Evolutionary conservation across 2,113 vertebrate genomes (phyloP), one percentile per base, ranked within the genome.

Genomic region (Willisornis vidua): DNA sequence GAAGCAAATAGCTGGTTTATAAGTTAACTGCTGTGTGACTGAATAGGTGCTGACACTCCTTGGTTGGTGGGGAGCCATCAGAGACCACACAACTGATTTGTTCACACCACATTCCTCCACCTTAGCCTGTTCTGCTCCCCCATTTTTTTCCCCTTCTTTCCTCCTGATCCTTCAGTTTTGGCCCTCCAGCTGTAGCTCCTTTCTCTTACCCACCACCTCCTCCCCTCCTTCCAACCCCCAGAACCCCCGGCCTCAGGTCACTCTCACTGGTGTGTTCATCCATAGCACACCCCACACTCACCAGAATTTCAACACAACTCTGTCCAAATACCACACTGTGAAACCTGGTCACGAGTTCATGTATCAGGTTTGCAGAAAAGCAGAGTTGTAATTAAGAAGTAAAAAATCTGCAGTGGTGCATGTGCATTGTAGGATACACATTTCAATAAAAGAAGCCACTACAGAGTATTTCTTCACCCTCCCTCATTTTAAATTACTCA

Each of bases 81-180:
- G 49, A 59, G 58, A 22, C 51, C 46, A 19, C 43, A 26, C 29
- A 63, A 61, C 19, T 0, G 1, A n/a, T 51, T 46, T 46, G 15
- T 18, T 85, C 66, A 23, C 20, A 35, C 22, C n/a, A 41, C 39
- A 41, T 29, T 37, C 17, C 28, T 48, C 23, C 23, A 66, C n/a
- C 29, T 68, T 82, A 77, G 39, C 35, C 43, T 43, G 6, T 29
- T 68, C 8, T 31, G 19, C 54, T 51, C 20, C 7, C 26, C 3
- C 0, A 6, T 15, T 14, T 1, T 33, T 35, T n/a, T 41, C 1
- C 1, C 9, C 12, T 51, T 16, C 6, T 54, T 46, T 45, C 26
- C 74, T 70, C 7, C 23, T 79, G 6, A 6, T 52, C n/a, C 33
- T 49, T 58, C 24, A 68, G 33, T 31, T 92, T 71, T 82, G 58